Conservation (phyloP, 1,140 invertebrate genomes). For the Conus ventricosus region DNA sequence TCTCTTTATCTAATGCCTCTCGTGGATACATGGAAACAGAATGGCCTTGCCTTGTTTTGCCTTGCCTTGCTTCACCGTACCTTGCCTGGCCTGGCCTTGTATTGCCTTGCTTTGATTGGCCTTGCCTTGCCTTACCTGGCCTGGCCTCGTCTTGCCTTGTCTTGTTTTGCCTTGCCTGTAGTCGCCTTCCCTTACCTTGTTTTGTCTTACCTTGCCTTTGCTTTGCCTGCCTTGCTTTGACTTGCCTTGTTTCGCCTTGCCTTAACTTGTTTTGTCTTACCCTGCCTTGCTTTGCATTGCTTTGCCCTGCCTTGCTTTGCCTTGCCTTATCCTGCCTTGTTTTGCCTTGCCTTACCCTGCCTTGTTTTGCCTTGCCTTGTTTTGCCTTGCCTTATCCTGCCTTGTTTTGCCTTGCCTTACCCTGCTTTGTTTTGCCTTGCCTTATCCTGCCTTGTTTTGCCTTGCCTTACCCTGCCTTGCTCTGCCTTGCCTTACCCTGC, state of each 20-base stretch:
- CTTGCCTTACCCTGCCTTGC: conserved; percentile 1
- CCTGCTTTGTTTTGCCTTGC: neutral
- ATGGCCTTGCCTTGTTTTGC: neutral
- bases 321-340: conserved; percentile 21
- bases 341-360: conserved; percentile 13
- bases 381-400: neutral
- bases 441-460: neutral
- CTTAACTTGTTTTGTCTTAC: conserved; percentile 23
- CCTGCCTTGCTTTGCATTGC: conserved; percentile 18
- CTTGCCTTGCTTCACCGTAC: neutral
- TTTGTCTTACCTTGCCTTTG: conserved; percentile 25
- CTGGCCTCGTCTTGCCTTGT: neutral
- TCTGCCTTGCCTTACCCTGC: neutral
- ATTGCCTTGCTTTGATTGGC: neutral
- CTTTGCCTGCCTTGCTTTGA: conserved; percentile 31
- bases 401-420: neutral
- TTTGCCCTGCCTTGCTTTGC: conserved; percentile 21
- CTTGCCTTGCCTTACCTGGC: neutral
- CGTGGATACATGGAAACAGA: too few relatives aligned
- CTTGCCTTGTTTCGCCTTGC: conserved; percentile 28
- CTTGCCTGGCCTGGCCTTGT: neutral
- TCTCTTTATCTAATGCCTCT: too few relatives aligned
- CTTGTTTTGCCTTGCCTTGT: conserved; percentile 4
- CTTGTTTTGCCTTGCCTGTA: conserved; percentile 22
- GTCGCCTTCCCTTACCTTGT: conserved; percentile 22